phyloP scores from a whole-genome alignment of 2,888 invertebrate species.

The Mellilla xanthometata region DNA sequence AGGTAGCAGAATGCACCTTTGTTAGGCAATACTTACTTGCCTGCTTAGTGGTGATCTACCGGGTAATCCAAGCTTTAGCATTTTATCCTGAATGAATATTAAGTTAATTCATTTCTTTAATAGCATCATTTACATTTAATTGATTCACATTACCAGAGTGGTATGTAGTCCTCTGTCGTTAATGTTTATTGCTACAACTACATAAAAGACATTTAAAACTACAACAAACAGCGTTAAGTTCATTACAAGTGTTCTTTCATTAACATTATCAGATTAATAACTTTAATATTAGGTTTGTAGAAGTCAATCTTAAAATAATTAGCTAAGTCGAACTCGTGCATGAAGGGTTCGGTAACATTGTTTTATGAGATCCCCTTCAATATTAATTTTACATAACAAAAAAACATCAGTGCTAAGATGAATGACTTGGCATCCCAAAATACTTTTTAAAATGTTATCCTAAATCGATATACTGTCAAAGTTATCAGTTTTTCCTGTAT shows the following conservation, averaged over 20 bases:
- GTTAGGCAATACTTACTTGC: too few species aligned
- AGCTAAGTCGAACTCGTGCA: too few species aligned
- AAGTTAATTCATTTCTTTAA: slow-evolving; percentile 2
- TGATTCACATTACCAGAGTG: slow-evolving; percentile 1
- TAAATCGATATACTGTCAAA: slow-evolving; percentile 11
- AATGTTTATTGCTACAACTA: slow-evolving; percentile 7
- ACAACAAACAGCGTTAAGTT: slow-evolving; percentile 3
- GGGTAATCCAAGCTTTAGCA: too few species aligned
- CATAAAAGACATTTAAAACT: slow-evolving; percentile 5
- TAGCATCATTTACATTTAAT: slow-evolving; percentile 8
- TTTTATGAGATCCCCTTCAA: too few species aligned
- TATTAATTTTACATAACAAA: too few species aligned
- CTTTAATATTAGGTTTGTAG: background rate
- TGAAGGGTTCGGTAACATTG: too few species aligned
- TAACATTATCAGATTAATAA: background rate
- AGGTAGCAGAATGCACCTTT: too few species aligned
- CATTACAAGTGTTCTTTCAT: slow-evolving; percentile 9
- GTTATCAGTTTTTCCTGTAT: slow-evolving; percentile 33
- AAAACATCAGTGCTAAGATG: background rate
- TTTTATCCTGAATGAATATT: too few species aligned
- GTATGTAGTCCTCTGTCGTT: slow-evolving; percentile 5
- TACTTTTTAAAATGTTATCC: slow-evolving; percentile 8
- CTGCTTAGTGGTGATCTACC: too few species aligned
- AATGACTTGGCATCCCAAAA: slow-evolving; percentile 3
- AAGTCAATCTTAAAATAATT: too few species aligned